Percentiles rank a stretch among this genome's conserved stretches.
These are phyloP conservation scores for Toxostoma redivivum DNA, from an alignment of 2,113 vertebrate species.

Conservation along the genomic window DNA sequence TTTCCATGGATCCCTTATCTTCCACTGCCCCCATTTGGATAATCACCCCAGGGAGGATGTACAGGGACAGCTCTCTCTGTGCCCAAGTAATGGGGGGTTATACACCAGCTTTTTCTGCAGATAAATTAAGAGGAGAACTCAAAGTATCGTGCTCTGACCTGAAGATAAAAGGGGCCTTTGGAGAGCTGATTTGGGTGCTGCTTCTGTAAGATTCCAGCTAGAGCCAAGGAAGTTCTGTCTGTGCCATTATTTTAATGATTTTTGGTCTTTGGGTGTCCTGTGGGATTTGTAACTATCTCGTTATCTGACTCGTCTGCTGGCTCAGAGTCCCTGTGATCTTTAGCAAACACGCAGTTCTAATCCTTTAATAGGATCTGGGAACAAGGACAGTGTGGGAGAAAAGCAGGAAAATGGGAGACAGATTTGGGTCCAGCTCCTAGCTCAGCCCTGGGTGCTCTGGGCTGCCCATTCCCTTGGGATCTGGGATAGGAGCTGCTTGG, in stretches of 20 bases:
- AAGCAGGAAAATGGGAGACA: neutral
- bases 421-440: neutral
- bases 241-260: slow-evolving; percentile 30
- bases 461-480: neutral
- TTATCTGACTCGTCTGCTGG: slow-evolving; percentile 39
- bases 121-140: neutral
- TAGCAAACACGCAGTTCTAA: neutral
- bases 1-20: neutral
- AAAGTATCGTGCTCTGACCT: neutral
- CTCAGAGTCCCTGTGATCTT: slow-evolving; percentile 37
- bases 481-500: neutral
- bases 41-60: neutral
- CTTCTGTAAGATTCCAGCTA: neutral
- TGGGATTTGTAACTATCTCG: slow-evolving; percentile 17
- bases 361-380: neutral
- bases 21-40: rapidly evolving
- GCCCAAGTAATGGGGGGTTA: rapidly evolving
- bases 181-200: neutral
- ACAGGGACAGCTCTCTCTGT: neutral
- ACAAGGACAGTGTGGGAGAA: neutral
- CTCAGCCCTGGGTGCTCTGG: rapidly evolving
- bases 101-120: neutral
- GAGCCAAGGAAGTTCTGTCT: neutral
- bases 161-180: neutral
- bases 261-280: neutral